Conservation (phyloP, 1,140 invertebrate genomes). For the Tetramorium alpestre region DNA sequence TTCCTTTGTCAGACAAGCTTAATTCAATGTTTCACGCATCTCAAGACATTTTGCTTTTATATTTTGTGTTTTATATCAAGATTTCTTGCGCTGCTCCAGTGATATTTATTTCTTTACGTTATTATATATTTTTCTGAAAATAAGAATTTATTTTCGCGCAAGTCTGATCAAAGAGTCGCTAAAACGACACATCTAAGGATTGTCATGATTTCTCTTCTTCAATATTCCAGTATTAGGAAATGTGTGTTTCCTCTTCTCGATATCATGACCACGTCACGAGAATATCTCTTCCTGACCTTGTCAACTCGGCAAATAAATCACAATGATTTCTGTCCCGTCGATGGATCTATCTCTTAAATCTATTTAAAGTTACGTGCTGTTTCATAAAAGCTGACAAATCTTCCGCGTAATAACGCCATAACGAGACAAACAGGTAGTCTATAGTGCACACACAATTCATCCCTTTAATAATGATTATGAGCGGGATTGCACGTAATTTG, state of each 20-base stretch:
- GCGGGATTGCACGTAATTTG: background rate
- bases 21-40: slow-evolving; percentile 8
- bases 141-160: background rate
- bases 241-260: slow-evolving; percentile 12
- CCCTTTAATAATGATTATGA: background rate
- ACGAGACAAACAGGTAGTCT: background rate
- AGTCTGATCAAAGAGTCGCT: background rate
- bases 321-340: background rate
- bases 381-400: background rate
- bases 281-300: background rate
- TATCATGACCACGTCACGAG: background rate
- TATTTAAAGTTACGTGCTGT: background rate
- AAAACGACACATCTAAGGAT: background rate
- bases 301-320: background rate
- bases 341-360: background rate
- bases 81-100: background rate
- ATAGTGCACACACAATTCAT: no score
- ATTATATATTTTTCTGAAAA: background rate
- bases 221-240: slow-evolving; percentile 7
- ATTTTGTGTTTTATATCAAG: background rate
- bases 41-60: background rate
- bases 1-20: background rate
- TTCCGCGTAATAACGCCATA: background rate
- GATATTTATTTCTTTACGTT: no score
- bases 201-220: slow-evolving; percentile 1